Evolutionary conservation across 2,113 vertebrate species (phyloP), one percentile per base, ranked within the genome.

Genomic region (Vulpes vulpes): DNA sequence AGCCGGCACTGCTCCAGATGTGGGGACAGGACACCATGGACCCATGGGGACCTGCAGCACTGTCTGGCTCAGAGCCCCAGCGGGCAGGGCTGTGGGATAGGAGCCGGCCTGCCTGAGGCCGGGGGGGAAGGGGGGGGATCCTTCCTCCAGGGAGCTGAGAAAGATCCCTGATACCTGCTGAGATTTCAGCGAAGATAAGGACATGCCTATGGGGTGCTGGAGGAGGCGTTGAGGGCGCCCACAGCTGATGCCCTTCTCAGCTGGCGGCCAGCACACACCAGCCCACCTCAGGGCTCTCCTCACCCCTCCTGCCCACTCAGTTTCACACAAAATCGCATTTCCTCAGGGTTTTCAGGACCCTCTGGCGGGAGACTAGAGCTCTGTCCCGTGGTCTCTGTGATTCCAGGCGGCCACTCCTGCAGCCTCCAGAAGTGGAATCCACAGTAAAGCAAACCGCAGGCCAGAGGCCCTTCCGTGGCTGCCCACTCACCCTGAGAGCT

Each of bases 231-330:
- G 14, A 0, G 65, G 30, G 65, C 7, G 14, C 12, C 12, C 30
- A 0, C 2, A 5, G 30, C 43, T 0, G 11, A 51, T 11, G 32
- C 8, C 76, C 55, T 8, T 5, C 87, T 16, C 20, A 4, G 20
- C 49, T 32, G 10, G 23, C 0, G 23, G 22, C 60, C 60, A 25
- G 23, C 60, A 25, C 3, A 9, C 22, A 12, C 73, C 73, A 38
- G 14, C 43, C 12, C 5, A n/a, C 55, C 55, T 15, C 80, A 1
- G 22, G 22, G 49, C 49, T n/a, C 60, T 78, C 43, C 51, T 23
- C 30, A 11, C 38, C n/a, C 69, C 16, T n/a, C 8, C 11, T 2
- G 25, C 27, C 14, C 1, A 3, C 23, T 2, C 9, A 60, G 25
- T 11, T 85, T 25, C n/a, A 6, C 15, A 32, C 0, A 43, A 19